Evolutionary conservation across 2,113 vertebrate species (phyloP), one percentile per base, ranked within the genome.

Genomic region (Tympanuchus pallidicinctus): DNA sequence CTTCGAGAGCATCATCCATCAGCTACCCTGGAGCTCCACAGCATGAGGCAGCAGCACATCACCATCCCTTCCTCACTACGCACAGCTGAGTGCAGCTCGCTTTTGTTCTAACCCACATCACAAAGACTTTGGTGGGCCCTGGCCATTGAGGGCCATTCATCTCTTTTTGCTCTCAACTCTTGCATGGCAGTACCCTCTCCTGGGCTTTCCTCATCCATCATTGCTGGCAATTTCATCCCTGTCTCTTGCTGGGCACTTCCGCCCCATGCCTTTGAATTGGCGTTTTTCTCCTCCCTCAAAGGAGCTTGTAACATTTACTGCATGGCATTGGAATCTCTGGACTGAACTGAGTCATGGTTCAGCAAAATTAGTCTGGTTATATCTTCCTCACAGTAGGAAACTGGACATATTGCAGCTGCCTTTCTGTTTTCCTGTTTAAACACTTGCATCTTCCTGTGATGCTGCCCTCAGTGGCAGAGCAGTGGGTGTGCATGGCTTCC

Each of bases 341-440:
- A 91, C 80, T 95, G 90, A 96, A 95, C 73, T 48, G 8, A 96
- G 70, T 89, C 93, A 94, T 47, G 92, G 93, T 94, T 94, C 85
- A 95, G 84, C 80, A 84, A 92, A 94, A 83, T 82, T 50, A 91
- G n/a, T 36, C 91, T 56, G 89, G 67, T 93, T 94, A 93, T 78
- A 75, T 82, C 94, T 95, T 94, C 91, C 80, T 96, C 91, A 15
- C 88, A 92, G 88, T 65, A 86, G 90, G 94, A 94, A 94, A 54
- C 38, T 88, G 50, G 69, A 63, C 75, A 72, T 65, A 28, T 52
- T 94, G 69, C 82, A 92, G 88, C 85, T 86, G 89, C 56, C 64
- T 90, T 92, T 96, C 78, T 89, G 72, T 57, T 88, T 83, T 94
- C 84, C 85, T 73, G 42, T 92, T 95, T 86, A 89, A 93, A 83